A percentile compares a stretch with the other conserved stretches of the same genome.
Evolutionary conservation across 64 coral and sea anemone genomes (phyloP).

Genomic region (Montipora sp.): DNA sequence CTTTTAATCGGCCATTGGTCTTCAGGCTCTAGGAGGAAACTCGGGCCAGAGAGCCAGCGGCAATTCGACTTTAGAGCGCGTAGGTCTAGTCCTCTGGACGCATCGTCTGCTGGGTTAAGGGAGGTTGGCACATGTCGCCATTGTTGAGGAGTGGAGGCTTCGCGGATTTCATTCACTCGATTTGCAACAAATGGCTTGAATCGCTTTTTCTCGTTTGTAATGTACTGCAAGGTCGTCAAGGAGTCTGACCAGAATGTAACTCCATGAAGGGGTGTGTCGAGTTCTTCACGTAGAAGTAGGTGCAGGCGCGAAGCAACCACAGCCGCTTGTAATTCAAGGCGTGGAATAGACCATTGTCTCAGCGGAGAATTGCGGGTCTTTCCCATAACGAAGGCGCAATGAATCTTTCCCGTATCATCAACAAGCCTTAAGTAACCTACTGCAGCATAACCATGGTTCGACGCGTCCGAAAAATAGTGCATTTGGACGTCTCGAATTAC

Average conservation of each 20-base stretch:
- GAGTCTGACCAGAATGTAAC: slow-evolving; percentile 51
- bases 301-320: slow-evolving; percentile 1
- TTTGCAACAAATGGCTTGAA: slow-evolving; percentile 65
- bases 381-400: slow-evolving; percentile 47
- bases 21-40: slow-evolving; percentile 23
- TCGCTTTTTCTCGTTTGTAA: slow-evolving; percentile 30
- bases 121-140: slow-evolving; percentile 19
- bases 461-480: slow-evolving; percentile 60
- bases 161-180: slow-evolving; percentile 24
- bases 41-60: slow-evolving; percentile 33
- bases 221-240: slow-evolving; percentile 23
- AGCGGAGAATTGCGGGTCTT: slow-evolving; percentile 44
- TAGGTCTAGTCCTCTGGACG: background rate
- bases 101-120: slow-evolving; percentile 44
- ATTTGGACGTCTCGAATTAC: background rate
- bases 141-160: slow-evolving; percentile 25
- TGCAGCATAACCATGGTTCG: slow-evolving; percentile 18
- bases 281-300: background rate
- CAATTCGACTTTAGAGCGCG: background rate
- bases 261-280: background rate
- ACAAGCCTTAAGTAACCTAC: slow-evolving; percentile 26
- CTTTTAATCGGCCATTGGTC: slow-evolving; percentile 20
- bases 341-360: slow-evolving; percentile 46
- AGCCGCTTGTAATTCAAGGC: slow-evolving; percentile 57
- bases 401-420: slow-evolving; percentile 26